Evolutionary conservation across 2,888 invertebrate genomes (phyloP).

Genomic region (Orthosia gothica): DNA sequence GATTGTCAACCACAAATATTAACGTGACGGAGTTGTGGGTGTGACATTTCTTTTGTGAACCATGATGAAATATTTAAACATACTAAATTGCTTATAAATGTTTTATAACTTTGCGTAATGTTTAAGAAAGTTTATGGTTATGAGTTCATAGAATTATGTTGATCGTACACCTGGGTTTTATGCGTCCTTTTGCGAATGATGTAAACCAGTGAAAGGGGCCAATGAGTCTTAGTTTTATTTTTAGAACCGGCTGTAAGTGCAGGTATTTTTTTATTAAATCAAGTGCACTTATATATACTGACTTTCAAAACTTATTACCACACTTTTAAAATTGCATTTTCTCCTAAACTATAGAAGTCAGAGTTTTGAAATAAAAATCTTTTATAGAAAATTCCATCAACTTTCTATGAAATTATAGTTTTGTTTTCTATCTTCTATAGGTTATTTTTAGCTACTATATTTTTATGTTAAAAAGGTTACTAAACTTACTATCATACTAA

Average conservation of each 20-base stretch:
- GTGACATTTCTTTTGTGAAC: background rate
- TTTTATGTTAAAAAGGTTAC: too few relatives aligned
- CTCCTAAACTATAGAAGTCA: too few relatives aligned
- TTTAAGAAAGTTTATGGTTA: constrained; percentile 7
- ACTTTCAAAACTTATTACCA: too few relatives aligned
- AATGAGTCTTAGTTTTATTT: constrained; percentile 14
- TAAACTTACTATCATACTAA: too few relatives aligned
- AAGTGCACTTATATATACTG: too few relatives aligned
- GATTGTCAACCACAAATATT: background rate
- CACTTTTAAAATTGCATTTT: too few relatives aligned
- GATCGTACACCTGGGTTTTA: background rate
- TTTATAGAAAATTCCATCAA: too few relatives aligned
- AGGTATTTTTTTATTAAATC: background rate
- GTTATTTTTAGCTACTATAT: too few relatives aligned
- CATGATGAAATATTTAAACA: background rate
- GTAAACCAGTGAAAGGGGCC: background rate
- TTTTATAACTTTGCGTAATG: constrained; percentile 7
- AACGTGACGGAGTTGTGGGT: background rate
- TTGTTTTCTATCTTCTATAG: too few relatives aligned
- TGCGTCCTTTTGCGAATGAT: constrained; percentile 12
- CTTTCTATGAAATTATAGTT: too few relatives aligned
- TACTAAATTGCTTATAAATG: background rate
- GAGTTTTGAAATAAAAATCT: too few relatives aligned
- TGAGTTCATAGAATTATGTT: constrained; percentile 13
- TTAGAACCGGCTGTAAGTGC: background rate